Evolutionary conservation across 2,797 vertebrate species (phyloP), one percentile per base, ranked within the genome.

Genomic region (Sternotherus odoratus): DNA sequence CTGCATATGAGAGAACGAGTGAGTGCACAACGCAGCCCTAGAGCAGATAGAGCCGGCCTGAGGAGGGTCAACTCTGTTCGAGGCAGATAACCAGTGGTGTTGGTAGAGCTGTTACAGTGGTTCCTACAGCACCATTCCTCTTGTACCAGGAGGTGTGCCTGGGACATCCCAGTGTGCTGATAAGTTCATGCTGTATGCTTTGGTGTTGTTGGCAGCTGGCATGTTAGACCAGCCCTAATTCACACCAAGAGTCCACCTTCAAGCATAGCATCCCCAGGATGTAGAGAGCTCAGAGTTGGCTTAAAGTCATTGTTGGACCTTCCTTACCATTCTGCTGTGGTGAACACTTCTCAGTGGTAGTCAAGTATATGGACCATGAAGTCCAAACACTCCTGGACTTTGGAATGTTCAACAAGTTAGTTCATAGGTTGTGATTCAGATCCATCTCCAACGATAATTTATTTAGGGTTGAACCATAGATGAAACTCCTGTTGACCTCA

Each of bases 311-410:
- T 30, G 74, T 54, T 26, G 43, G 0, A 17, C 19, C 2, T 30
- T 46, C 11, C 77, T 75, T 46, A 60, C 57, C 21, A 8, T 39
- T 87, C 69, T 75, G 24, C 33, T 80, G 4, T 5, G 53, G 54
- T 1, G 3, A 12, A 46, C 10, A 19, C 28, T 0, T 46, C 3
- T 5, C 30, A 57, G 24, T 0, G 85, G 54, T 50, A 93, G 54
- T 33, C 87, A 91, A 30, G 21, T 39, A 13, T 72, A 46, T 53
- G 17, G 15, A 6, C 9, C 51, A 16, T 16, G 84, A 26, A 50
- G 80, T 33, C 21, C 90, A 90, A 43, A 79, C 39, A 16, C 17
- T 56, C 33, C 88, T 56, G 57, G 82, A n/a, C 17, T 17, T 12
- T 2, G 49, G 54, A 69, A 12, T 11, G 24, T 24, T 83, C 50